Evolutionary conservation across 2,888 invertebrate genomes (phyloP).

Genomic region (Eudemis profundana): DNA sequence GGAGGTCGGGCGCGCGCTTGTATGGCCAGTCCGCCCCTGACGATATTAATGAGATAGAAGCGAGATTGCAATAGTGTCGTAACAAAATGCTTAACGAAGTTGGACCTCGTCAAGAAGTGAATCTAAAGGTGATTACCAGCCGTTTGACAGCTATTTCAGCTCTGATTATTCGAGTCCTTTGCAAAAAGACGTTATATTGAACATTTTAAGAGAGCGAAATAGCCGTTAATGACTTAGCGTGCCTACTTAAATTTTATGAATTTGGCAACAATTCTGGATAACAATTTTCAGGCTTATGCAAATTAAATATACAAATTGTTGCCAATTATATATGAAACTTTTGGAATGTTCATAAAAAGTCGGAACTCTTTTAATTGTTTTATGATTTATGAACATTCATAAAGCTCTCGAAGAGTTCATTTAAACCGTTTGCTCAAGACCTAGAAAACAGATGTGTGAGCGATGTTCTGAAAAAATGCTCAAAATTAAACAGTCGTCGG

Average conservation of each 20-base stretch:
- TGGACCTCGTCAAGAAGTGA: slow-evolving; percentile 75
- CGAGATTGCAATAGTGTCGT: slow-evolving; percentile 82
- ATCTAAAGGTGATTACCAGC: slow-evolving; percentile 76
- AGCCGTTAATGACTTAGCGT: slow-evolving; percentile 41
- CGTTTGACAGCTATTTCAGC: slow-evolving; percentile 59
- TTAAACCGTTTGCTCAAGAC: slow-evolving; percentile 26
- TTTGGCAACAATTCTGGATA: slow-evolving; percentile 35
- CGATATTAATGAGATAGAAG: slow-evolving; percentile 86
- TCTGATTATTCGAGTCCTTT: slow-evolving; percentile 38
- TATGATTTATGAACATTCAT: slow-evolving; percentile 25
- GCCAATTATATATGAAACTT: slow-evolving; percentile 32
- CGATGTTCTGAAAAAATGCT: slow-evolving; percentile 37
- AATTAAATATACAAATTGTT: slow-evolving; percentile 23
- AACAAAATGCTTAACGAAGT: slow-evolving; percentile 77
- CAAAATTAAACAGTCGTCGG: slow-evolving; percentile 58
- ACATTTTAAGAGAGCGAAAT: slow-evolving; percentile 33
- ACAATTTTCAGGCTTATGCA: slow-evolving; percentile 4
- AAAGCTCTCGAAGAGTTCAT: slow-evolving; percentile 23
- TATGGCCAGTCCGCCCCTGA: slow-evolving; percentile 86
- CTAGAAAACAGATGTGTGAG: slow-evolving; percentile 34
- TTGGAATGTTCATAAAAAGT: slow-evolving; percentile 29
- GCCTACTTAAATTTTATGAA: slow-evolving; percentile 41
- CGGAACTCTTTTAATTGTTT: neutral
- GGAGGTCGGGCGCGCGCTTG: slow-evolving; percentile 85
- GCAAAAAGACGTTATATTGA: neutral